Evolutionary conservation across 2,797 vertebrate species (phyloP).

Genomic region (Pipistrellus pipistrellus): DNA sequence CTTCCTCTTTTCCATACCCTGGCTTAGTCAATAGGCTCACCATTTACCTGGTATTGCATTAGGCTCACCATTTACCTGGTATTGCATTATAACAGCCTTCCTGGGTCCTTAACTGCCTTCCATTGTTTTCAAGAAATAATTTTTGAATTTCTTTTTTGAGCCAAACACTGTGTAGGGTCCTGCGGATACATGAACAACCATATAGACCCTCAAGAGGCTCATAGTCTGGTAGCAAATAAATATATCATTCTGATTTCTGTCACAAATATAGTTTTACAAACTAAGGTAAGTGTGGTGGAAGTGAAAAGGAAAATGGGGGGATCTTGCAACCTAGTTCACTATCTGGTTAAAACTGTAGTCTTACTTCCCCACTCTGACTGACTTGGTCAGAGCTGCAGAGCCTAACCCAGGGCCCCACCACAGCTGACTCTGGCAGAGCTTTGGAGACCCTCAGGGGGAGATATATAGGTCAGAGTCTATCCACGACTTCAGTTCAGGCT

Average conservation of each 20-base stretch:
- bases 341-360: no score
- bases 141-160: conserved; percentile 32
- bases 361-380: no score
- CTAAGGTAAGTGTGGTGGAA: not conserved
- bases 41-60: not conserved
- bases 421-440: no score
- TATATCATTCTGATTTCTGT: not conserved
- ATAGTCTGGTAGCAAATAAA: not conserved
- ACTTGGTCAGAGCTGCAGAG: no score
- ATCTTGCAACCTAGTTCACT: no score
- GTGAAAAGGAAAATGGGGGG: no score
- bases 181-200: not conserved
- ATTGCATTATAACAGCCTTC: not conserved
- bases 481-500: no score
- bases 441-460: no score
- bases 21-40: not conserved
- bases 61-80: not conserved
- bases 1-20: not conserved
- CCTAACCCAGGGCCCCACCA: no score
- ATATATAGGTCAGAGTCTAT: no score
- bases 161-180: not conserved
- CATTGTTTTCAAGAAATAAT: conserved; percentile 12
- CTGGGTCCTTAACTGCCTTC: not conserved
- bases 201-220: not conserved
- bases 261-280: not conserved